These are phyloP conservation scores for Prorops nasuta DNA, from an alignment of 1,140 invertebrate species.

Conservation along the genomic window DNA sequence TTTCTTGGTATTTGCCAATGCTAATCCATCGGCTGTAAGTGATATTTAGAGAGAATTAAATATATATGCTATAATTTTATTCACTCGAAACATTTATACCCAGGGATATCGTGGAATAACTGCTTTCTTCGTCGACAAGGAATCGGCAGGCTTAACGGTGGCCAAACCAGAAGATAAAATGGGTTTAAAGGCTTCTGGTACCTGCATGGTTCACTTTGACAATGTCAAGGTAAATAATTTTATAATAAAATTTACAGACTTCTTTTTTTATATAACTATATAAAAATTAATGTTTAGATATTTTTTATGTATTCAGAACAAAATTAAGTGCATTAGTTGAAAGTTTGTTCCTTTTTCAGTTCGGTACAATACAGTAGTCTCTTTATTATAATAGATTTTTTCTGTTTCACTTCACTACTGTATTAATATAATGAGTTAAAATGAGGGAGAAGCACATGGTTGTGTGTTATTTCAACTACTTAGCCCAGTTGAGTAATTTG, in stretches of 20 bases:
- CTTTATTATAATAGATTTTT: background rate
- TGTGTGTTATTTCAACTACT: no score
- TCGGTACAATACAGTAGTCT: no score
- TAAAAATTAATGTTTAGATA: no score
- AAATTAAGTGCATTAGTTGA: no score
- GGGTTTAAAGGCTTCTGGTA: slow-evolving; percentile 85
- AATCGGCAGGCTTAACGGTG: slow-evolving; percentile 81
- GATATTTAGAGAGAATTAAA: slow-evolving; percentile 1
- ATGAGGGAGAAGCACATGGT: no score
- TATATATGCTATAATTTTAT: background rate
- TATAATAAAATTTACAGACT: background rate
- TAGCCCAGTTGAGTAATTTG: no score
- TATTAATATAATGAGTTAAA: no score
- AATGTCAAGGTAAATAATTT: slow-evolving; percentile 72
- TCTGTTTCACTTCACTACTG: no score
- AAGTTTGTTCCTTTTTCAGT: no score
- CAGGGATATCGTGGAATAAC: slow-evolving; percentile 87
- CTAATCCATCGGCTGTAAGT: slow-evolving; percentile 72
- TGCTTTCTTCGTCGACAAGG: slow-evolving; percentile 91
- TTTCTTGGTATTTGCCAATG: slow-evolving; percentile 89
- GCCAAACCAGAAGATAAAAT: slow-evolving; percentile 95
- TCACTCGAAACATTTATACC: slow-evolving; percentile 7
- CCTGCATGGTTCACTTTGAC: slow-evolving; percentile 91
- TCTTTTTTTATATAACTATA: no score
- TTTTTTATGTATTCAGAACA: no score